Evolutionary conservation across 1,140 invertebrate genomes (phyloP), one percentile per base, ranked within the genome.

Genomic region (Sycophila sp.): DNA sequence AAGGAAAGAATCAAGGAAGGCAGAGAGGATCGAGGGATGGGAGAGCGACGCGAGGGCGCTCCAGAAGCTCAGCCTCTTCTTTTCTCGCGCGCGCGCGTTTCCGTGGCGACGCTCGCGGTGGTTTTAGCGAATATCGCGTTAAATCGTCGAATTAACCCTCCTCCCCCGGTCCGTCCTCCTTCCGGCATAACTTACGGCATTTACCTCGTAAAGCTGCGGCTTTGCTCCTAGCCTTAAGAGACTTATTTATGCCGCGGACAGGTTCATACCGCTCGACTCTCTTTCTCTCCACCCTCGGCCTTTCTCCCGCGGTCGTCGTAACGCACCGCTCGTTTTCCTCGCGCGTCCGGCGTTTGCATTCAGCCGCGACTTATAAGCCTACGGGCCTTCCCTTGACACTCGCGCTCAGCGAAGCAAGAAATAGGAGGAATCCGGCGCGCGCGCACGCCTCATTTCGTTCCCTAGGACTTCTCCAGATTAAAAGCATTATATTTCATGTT

Each of bases 161-260:
- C 10, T 8, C 30, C 1, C 80, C 74, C 78, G 80, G 74, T 78
- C 55, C 67, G 63, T 73, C 70, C 70, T 72, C 75, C 69, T 70
- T 65, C 72, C 66, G n/a, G 72, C 75, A 79, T 82, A 81, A 81
- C 79, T 82, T 78, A 81, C 71, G 75, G 74, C 76, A 82, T 82
- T 81, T 80, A 79, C 79, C 79, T 75, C 77, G 73, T 78, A 77
- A 78, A 78, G 56, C 73, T 75, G 81, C 1, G 38, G 62, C 75
- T 78, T 74, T 76, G n/a, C 73, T 60, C 74, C 59, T 73, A 81
- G 79, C 80, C 78, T 78, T 74, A 71, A 45, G 73, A 73, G 66
- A 72, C 74, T 81, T 82, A 82, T 82, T 83, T 82, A 83, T 80
- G 80, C 73, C 68, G 71, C 70, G 59, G 76, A 80, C 80, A 82